A percentile compares a stretch with the other conserved stretches of the same genome.
These are phyloP conservation scores for Euclidia mi DNA, from an alignment of 2,888 invertebrate species.

Conservation along the genomic window DNA sequence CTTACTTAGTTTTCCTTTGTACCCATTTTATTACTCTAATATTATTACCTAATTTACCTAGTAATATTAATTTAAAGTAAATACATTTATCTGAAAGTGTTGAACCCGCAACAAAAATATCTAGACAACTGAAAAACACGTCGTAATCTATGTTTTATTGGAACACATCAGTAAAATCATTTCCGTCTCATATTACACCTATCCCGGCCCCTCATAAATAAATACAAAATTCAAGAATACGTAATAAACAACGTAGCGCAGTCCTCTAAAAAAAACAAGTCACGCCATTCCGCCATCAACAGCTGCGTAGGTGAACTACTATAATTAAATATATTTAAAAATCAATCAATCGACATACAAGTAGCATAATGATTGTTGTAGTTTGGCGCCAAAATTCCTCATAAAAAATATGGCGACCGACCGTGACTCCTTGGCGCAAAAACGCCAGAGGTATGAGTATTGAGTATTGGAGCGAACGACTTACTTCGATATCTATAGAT, in stretches of 20 bases:
- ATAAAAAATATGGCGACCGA: conserved; percentile 84
- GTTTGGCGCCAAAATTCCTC: conserved; percentile 87
- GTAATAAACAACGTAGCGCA: conserved; percentile 53
- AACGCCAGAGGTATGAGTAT: conserved; percentile 57
- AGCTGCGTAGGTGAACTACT: conserved; percentile 43
- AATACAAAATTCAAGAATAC: conserved; percentile 68
- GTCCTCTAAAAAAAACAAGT: conserved; percentile 63
- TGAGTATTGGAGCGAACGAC: conserved; percentile 44
- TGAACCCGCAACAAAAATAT: not conserved
- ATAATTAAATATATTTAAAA: conserved; percentile 39
- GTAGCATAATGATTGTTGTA: conserved; percentile 63
- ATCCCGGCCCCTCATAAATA: conserved; percentile 76
- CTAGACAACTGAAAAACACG: conserved; percentile 2
- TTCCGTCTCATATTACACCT: conserved; percentile 67
- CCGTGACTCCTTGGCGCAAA: conserved; percentile 80
- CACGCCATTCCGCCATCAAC: conserved; percentile 50
- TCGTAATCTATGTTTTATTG: conserved; percentile 1
- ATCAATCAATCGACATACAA: conserved; percentile 29
- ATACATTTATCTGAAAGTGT: too few species aligned
- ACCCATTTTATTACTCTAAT: too few species aligned
- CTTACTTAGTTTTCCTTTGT: too few species aligned
- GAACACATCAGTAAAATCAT: conserved; percentile 30
- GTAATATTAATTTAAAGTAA: too few species aligned
- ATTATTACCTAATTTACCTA: too few species aligned
- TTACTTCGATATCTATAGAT: conserved; percentile 35